Evolutionary conservation across 2,113 vertebrate species (phyloP).

Genomic region (Mirounga angustirostris): DNA sequence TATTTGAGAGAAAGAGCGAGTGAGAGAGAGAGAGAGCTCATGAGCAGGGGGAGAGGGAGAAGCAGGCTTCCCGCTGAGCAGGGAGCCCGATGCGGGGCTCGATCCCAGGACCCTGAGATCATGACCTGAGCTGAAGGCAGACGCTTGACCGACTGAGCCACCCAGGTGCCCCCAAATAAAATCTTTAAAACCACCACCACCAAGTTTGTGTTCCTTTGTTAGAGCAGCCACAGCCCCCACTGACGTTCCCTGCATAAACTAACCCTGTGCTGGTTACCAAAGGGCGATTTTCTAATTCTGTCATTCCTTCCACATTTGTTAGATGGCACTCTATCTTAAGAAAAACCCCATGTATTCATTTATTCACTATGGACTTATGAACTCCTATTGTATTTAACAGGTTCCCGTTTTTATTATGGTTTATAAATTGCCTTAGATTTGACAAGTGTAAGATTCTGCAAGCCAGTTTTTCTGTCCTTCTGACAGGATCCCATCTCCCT

Average conservation of each 20-base stretch:
- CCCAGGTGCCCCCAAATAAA: no score
- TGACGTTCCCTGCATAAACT: background rate
- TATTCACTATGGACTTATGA: background rate
- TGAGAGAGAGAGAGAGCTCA: no score
- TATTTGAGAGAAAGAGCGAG: no score
- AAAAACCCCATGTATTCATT: background rate
- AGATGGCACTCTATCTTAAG: background rate
- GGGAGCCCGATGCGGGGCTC: no score
- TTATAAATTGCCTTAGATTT: background rate
- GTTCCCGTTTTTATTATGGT: background rate
- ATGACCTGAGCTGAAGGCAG: no score
- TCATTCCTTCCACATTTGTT: background rate
- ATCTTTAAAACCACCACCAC: no score
- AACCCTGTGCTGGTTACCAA: background rate
- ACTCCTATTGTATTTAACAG: background rate
- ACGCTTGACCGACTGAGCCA: no score
- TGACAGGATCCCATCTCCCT: background rate
- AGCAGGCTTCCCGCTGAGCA: no score
- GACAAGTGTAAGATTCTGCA: background rate
- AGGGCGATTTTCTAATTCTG: background rate
- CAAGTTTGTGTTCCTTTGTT: background rate
- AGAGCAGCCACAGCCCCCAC: background rate
- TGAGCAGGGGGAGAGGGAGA: no score
- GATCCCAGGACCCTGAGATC: no score
- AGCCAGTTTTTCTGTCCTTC: background rate